phyloP scores from a whole-genome alignment of 2,113 vertebrate species.

The Sclerurus mexicanus region DNA sequence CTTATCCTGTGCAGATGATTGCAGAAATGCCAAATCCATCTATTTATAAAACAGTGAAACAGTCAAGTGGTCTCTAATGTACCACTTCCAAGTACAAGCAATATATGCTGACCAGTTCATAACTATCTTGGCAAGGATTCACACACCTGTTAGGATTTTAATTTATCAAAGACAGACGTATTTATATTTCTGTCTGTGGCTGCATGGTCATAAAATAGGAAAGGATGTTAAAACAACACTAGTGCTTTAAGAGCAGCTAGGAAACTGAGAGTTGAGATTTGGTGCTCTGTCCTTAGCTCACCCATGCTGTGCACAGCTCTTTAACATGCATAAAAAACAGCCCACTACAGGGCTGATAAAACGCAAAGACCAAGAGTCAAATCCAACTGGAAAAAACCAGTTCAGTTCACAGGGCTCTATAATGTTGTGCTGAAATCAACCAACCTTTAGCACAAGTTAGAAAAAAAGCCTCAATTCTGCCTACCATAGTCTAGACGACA shows the following conservation, averaged over 20 bases:
- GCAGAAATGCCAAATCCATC: constrained; percentile 60
- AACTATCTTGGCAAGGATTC: constrained; percentile 64
- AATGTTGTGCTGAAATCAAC: neutral
- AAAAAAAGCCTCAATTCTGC: neutral
- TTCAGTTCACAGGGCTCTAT: neutral
- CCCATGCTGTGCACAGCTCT: neutral
- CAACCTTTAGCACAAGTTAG: neutral
- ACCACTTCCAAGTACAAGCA: constrained; percentile 38
- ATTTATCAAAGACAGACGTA: constrained; percentile 67
- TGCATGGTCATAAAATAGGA: constrained; percentile 45
- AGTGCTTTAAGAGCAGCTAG: constrained; percentile 19
- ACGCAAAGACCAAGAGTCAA: neutral
- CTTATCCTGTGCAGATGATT: constrained; percentile 41
- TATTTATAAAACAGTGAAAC: constrained; percentile 67
- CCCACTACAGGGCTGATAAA: neutral
- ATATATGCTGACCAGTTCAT: constrained; percentile 45
- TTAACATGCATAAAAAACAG: neutral
- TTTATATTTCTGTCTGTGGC: constrained; percentile 65
- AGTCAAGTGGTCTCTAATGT: constrained; percentile 37
- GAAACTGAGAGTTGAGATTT: constrained; percentile 18
- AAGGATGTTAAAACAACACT: constrained; percentile 51
- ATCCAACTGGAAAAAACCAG: neutral
- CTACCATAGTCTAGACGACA: neutral
- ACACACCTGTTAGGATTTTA: constrained; percentile 64
- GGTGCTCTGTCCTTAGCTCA: constrained; percentile 41